phyloP scores from a whole-genome alignment of 2,113 vertebrate genomes.

The Dascyllus trimaculatus region DNA sequence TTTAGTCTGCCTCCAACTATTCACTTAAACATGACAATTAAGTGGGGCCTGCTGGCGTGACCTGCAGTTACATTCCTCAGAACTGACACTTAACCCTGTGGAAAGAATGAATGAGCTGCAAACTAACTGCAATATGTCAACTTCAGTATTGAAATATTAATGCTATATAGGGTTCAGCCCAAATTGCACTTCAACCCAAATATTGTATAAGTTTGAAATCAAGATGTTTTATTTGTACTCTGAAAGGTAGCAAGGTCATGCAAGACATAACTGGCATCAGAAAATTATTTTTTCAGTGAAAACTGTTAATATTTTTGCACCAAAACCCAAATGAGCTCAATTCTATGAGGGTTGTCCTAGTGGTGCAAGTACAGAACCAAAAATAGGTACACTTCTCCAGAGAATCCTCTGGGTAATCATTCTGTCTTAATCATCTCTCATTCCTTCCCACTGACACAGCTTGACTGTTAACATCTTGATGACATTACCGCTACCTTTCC shows the following conservation, averaged over 20 bases:
- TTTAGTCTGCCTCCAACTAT: background rate
- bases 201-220: too few relatives aligned
- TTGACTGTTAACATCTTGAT: conserved; percentile 44
- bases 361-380: background rate
- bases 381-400: background rate
- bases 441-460: conserved; percentile 30
- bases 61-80: conserved; percentile 1
- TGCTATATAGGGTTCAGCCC: too few relatives aligned
- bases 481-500: conserved; percentile 22
- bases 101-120: background rate
- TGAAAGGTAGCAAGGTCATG: background rate
- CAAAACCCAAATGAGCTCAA: background rate
- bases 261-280: background rate
- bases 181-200: too few relatives aligned
- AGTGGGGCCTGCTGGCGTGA: background rate
- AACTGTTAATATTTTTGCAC: background rate
- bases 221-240: too few relatives aligned
- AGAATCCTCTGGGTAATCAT: background rate
- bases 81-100: conserved; percentile 1
- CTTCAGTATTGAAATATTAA: background rate
- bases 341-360: background rate
- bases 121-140: background rate
- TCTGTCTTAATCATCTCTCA: conserved; percentile 25
- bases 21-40: conserved; percentile 12
- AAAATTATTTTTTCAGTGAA: background rate